Evolutionary conservation across 2,888 invertebrate genomes (phyloP).

Genomic region (Pediacus dermestoides): DNA sequence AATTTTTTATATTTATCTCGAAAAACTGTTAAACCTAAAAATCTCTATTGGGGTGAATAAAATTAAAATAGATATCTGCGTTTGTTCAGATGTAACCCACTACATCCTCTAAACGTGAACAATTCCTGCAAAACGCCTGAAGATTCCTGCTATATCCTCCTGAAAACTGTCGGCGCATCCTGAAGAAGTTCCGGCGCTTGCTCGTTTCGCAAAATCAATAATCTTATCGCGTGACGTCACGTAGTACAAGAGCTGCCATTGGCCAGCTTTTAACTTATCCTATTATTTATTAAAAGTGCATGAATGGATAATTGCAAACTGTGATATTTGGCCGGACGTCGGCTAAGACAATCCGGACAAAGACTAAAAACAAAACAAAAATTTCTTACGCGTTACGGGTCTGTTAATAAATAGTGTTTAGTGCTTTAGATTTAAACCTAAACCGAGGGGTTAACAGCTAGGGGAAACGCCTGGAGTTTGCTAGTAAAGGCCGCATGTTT

Average conservation of each 20-base stretch:
- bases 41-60: too few relatives aligned
- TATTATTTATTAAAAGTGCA: constrained; percentile 57
- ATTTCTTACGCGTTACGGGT: background rate
- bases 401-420: constrained; percentile 2
- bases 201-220: constrained; percentile 50
- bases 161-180: constrained; percentile 13
- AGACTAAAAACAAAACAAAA: constrained; percentile 16
- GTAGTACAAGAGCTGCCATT: constrained; percentile 50
- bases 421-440: background rate
- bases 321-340: constrained; percentile 46
- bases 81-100: too few relatives aligned
- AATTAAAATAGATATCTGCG: too few relatives aligned
- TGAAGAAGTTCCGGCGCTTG: constrained; percentile 35
- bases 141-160: constrained; percentile 21
- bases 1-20: too few relatives aligned
- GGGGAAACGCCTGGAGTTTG: constrained; percentile 10
- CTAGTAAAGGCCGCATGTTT: constrained; percentile 16
- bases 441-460: background rate
- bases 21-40: too few relatives aligned
- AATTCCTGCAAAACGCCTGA: too few relatives aligned
- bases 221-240: constrained; percentile 54
- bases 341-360: constrained; percentile 39
- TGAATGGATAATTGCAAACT: constrained; percentile 51
- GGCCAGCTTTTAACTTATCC: constrained; percentile 54
- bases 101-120: too few relatives aligned